Conservation (phyloP, 2,888 invertebrate genomes). For the Apodemia hepburni region DNA sequence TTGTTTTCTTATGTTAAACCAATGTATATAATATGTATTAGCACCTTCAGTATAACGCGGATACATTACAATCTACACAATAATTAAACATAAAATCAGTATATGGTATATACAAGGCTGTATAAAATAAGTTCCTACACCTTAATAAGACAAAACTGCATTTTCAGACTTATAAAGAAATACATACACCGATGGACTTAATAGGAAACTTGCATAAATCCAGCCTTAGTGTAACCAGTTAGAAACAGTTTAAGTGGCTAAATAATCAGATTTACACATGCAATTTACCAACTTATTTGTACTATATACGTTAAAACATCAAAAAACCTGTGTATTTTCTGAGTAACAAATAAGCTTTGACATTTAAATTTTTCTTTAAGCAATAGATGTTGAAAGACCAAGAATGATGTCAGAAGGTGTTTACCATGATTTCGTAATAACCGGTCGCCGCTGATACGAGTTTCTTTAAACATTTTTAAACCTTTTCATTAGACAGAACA, state of each 20-base stretch:
- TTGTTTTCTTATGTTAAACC: too few relatives aligned
- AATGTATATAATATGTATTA: too few relatives aligned
- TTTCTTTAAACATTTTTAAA: neutral
- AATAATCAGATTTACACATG: neutral
- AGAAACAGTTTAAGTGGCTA: neutral
- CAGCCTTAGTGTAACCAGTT: neutral
- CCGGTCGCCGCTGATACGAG: neutral
- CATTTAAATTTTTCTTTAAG: neutral
- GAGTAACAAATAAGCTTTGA: neutral
- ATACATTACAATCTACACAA: neutral
- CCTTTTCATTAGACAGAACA: too few relatives aligned
- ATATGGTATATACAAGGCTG: neutral
- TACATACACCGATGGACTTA: neutral
- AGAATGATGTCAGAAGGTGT: slow-evolving; percentile 4
- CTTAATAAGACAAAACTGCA: slow-evolving; percentile 3
- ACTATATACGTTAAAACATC: neutral
- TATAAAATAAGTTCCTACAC: slow-evolving; percentile 7
- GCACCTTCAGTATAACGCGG: neutral
- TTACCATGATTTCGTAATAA: neutral
- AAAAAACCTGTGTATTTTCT: neutral
- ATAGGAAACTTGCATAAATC: neutral
- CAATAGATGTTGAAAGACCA: neutral
- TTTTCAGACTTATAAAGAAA: slow-evolving; percentile 6
- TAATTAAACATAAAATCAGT: neutral
- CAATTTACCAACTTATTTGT: neutral